Evolutionary conservation across 2,797 vertebrate genomes (phyloP).

Genomic region (Glossophaga mutica): DNA sequence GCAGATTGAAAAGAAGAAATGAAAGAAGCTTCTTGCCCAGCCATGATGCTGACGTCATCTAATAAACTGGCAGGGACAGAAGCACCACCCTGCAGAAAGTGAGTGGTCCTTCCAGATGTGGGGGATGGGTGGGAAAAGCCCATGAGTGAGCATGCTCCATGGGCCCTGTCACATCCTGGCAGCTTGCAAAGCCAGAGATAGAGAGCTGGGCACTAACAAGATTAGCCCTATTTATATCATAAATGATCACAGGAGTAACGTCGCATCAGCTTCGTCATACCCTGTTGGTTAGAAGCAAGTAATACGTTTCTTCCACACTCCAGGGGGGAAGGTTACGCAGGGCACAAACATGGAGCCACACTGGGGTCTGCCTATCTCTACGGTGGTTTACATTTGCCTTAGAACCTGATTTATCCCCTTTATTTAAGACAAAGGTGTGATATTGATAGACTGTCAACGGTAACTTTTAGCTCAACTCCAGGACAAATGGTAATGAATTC

Average conservation of each 20-base stretch:
- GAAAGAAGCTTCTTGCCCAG: neutral
- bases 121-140: neutral
- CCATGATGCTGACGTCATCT: neutral
- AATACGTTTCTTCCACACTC: neutral
- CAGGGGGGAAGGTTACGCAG: neutral
- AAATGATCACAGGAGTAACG: neutral
- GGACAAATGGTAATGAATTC: neutral
- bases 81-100: neutral
- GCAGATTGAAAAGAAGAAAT: neutral
- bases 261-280: neutral
- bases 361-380: fast-evolving
- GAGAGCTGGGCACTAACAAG: neutral
- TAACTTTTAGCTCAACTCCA: neutral
- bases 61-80: neutral
- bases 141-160: neutral
- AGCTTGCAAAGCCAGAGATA: neutral
- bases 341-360: too few species aligned
- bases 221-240: neutral
- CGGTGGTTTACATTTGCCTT: neutral
- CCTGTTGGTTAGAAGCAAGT: neutral
- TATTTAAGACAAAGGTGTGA: neutral
- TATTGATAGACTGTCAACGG: neutral
- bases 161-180: too few species aligned
- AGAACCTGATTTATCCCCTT: neutral
- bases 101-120: neutral